Evolutionary conservation across 2,797 vertebrate species (phyloP), one percentile per base, ranked within the genome.

Genomic region (Enteromius viviparus): DNA sequence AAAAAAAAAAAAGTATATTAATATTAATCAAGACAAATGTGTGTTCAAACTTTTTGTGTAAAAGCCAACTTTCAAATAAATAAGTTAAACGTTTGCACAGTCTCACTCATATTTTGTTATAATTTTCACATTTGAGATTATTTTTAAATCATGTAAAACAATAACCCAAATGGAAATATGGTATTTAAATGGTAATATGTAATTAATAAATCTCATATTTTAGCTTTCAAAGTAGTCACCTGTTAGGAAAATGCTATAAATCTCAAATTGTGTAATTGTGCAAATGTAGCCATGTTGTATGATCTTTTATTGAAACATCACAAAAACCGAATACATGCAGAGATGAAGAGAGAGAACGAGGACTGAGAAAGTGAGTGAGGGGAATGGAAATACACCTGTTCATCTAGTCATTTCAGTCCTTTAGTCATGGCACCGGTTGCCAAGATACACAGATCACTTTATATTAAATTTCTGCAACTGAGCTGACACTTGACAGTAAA

Each of bases 371-470:
- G 37, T 29, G 53, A 82, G 69, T 72, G 64, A 37, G 34, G 37
- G 66, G 14, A 47, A 34, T 70, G 62, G 29, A 91, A 91, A 90
- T 87, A 79, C 89, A 91, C 86, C 87, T 88, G 89, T 88, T 92
- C 87, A 70, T 85, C 87, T 91, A 85, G 53, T 88, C 26, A 86
- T 88, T 87, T 87, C 81, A 66, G 58, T 74, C 79, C 80, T 91
- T 92, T 91, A 55, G 89, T 92, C 92, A 92, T 85, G 84, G 60
- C 5, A 14, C 45, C 49, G 32, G 84, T 80, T 92, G 92, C 93
- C 93, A 94, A 93, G 87, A 92, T 81, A 89, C 91, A 92, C 93
- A 89, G 86, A 93, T 95, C 92, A 93, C 88, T 90, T 90, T 90
- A 93, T 92, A 95, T 94, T 93, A 93, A 92, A 93, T 92, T 93